Evolutionary conservation across 2,797 vertebrate species (phyloP).

Genomic region (Cossypha dichroa): DNA sequence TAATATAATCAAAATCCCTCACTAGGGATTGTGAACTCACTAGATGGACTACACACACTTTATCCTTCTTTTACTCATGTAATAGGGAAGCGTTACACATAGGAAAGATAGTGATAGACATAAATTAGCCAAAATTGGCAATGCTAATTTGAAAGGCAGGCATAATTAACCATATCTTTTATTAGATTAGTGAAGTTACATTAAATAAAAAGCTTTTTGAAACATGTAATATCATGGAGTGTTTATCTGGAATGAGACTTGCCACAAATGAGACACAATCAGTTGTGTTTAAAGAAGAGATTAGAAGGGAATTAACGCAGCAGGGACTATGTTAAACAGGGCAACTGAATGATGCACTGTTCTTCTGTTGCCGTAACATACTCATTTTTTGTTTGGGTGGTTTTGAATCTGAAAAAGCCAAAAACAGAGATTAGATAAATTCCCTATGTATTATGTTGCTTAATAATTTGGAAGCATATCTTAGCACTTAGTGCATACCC

Average conservation of each 20-base stretch:
- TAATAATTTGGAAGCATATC: not conserved
- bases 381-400: not conserved
- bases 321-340: not conserved
- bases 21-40: not conserved
- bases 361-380: not conserved
- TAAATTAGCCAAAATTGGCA: not conserved
- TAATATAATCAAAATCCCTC: not conserved
- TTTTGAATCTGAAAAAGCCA: not conserved
- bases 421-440: not conserved
- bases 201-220: not conserved
- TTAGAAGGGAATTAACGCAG: slow-evolving; percentile 30
- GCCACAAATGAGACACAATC: not conserved
- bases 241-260: not conserved
- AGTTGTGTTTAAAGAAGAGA: not conserved
- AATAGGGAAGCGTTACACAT: not conserved
- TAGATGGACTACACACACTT: not conserved
- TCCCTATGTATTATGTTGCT: not conserved
- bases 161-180: not conserved
- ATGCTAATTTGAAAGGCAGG: not conserved
- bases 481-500: not conserved
- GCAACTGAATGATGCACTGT: not conserved
- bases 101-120: not conserved
- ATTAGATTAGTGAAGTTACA: not conserved
- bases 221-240: not conserved
- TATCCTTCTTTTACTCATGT: not conserved